Base-by-base conservation (phyloP, 2,797 vertebrate species). In the Lindbergichthys nudifrons region DNA sequence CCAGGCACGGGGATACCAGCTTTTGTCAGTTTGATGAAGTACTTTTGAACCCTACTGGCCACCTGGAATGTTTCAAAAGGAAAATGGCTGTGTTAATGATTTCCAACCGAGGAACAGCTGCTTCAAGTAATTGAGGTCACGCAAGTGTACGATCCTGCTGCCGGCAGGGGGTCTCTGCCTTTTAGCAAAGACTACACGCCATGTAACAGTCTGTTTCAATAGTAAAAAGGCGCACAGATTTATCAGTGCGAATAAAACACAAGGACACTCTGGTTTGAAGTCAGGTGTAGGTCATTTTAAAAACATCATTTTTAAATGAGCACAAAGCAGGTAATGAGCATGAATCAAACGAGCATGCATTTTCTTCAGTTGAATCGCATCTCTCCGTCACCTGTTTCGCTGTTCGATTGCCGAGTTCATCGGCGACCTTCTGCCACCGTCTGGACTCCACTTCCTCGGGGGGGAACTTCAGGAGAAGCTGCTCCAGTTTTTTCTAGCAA, bases 21-120 rank as follows among this genome's bases (percentile, higher is more conserved):
- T 95, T 99, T 99, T 78, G 98, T 99, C 92, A 99, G 94, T 93
- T 99, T 99, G 94, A 99, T 99, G 93, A 99, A 99, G 90, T 99
- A 99, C 89, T 99, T 99, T 83, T 99, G 98, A 79, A 99, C 98
- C 81, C 98, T 94, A 88, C 98, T 99, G 88, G 98, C 98, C 84
- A 99, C 98, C 98, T 99, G 88, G 21, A 82, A 84, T 18, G 70
- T 73, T 83, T 83, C 15, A 54, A 81, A 72, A 85, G 67, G 64
- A 75, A 84, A 77, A 86, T 7, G n/a, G 10, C 18, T 13, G 26
- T 5, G 65, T 87, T 83, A 82, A 82, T 79, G 60, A 78, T 79
- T 64, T 82, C 73, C 66, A 73, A 62, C 66, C 10, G 70, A 77
- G 54, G 52, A 73, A 52, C 60, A 72, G 80, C 67, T 73, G 74